Evolutionary conservation across 2,888 invertebrate genomes (phyloP), one percentile per base, ranked within the genome.

Genomic region (Epiblema foenella): DNA sequence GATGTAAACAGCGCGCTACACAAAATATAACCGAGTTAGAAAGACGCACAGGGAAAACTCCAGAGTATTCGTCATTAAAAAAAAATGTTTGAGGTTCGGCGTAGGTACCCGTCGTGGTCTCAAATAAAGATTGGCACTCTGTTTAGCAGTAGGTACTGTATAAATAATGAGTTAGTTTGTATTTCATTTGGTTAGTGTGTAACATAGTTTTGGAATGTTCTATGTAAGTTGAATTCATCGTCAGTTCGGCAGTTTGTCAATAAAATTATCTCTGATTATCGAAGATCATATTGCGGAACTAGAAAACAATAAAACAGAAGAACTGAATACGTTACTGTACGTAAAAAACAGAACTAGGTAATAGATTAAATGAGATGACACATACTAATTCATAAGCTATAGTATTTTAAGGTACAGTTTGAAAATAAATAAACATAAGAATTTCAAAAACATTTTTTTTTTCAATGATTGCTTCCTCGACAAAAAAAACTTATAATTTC

Each of bases 1-100:
- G 92, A 87, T 88, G 86, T 85, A 83, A 89, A 87, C 74, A 77
- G 86, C 83, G 84, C 85, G 85, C 83, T 85, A 86, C 91, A 88
- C 87, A 92, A 93, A 93, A 89, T 92, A 92, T 91, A 91, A 85
- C 82, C 77, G 84, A 76, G 83, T 76, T 83, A 79, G 76, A 81
- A 81, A 80, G 75, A 75, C 74, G 89, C 77, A 87, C 84, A 87
- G 78, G 70, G 81, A 72, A 83, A 83, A 70, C 77, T 57, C 37
- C 76, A 71, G 89, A 89, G 86, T 78, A 73, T 85, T 54, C 52
- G 11, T 17, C 24, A 60, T 29, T 49, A 46, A 42, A 46, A 46
- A 42, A 46, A 42, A n/a, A 60, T 3, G 0, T n/a, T n/a, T 42
- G 12, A 24, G 10, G 15, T 39, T 4, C 24, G 24, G n/a, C n/a